Evolutionary conservation across 2,113 vertebrate species (phyloP).

Genomic region (Stegastes partitus): DNA sequence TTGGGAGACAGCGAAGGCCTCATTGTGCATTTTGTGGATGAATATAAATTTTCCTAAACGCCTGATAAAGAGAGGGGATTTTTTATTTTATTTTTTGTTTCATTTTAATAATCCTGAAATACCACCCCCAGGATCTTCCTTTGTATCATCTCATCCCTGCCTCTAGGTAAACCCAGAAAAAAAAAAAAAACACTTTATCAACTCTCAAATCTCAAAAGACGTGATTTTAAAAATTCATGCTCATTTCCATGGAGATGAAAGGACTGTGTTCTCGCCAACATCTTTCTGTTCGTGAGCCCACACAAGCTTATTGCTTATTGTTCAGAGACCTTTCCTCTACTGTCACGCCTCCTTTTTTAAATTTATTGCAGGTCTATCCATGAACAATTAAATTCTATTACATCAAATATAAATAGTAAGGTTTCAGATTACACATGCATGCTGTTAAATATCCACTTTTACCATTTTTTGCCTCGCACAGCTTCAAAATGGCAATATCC

Average conservation of each 20-base stretch:
- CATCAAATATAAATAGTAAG: too few relatives aligned
- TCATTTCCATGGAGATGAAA: constrained; percentile 53
- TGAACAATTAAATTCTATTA: too few relatives aligned
- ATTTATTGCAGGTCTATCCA: background rate
- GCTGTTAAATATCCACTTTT: too few relatives aligned
- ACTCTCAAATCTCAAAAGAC: constrained; percentile 26
- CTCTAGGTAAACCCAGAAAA: background rate
- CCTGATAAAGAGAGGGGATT: background rate
- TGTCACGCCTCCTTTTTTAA: background rate
- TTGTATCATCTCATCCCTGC: background rate
- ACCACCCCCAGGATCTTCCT: background rate
- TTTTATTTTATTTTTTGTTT: too few relatives aligned
- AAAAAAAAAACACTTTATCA: constrained; percentile 12
- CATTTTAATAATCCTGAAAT: constrained; percentile 1
- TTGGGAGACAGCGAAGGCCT: background rate
- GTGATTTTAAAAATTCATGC: constrained; percentile 19
- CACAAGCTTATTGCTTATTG: constrained; percentile 25
- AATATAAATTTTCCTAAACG: background rate
- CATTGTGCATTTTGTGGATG: background rate
- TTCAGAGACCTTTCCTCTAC: constrained; percentile 7
- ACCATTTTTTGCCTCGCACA: too few relatives aligned
- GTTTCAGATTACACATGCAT: too few relatives aligned
- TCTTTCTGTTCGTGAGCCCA: constrained; percentile 46
- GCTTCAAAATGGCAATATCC: too few relatives aligned
- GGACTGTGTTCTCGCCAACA: constrained; percentile 3